Conservation (phyloP, 2,113 vertebrate species). For the Microtus oregoni region DNA sequence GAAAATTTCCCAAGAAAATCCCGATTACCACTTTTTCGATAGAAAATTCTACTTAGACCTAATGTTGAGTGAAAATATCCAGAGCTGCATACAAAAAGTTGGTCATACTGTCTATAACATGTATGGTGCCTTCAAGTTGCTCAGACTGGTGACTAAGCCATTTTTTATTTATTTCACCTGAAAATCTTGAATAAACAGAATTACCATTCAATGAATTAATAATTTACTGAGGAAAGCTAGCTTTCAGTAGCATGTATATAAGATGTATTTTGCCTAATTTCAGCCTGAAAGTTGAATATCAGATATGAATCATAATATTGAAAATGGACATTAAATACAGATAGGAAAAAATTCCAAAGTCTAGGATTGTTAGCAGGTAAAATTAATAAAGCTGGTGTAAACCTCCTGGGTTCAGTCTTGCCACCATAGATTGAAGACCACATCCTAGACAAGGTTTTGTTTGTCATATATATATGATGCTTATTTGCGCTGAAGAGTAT, state of each 20-base stretch:
- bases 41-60: neutral
- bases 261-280: neutral
- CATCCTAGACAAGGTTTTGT: neutral
- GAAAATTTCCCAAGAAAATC: neutral
- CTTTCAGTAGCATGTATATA: neutral
- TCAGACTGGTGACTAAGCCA: neutral
- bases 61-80: neutral
- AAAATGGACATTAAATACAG: neutral
- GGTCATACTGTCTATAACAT: neutral
- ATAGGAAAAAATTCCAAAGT: neutral
- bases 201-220: neutral
- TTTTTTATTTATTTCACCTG: neutral
- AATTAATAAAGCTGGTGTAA: neutral
- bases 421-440: neutral
- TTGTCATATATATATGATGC: neutral
- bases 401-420: neutral
- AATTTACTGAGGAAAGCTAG: neutral
- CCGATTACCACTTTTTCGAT: neutral
- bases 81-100: neutral
- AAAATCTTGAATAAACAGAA: constrained; percentile 1
- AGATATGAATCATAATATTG: neutral
- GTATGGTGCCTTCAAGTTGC: neutral
- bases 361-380: neutral
- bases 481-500: neutral
- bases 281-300: neutral